Conservation (phyloP, 2,888 invertebrate genomes). For the Bellardia bayeri region DNA sequence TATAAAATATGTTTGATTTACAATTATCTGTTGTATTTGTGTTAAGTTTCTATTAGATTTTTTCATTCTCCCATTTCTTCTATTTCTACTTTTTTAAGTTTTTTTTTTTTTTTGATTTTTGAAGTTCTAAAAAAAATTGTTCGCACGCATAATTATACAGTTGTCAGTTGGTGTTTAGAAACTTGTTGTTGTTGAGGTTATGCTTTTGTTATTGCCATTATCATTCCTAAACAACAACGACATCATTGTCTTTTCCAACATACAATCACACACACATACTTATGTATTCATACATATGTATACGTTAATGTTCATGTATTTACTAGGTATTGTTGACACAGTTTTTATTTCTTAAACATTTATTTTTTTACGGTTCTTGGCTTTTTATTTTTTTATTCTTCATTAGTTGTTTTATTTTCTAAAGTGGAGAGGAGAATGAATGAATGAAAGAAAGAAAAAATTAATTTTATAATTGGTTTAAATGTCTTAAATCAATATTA, state of each 20-base stretch:
- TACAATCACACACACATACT: background rate
- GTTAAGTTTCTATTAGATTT: background rate
- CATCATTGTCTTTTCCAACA: conserved; percentile 21
- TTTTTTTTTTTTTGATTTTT: conserved; percentile 15
- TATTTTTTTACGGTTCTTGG: conserved; percentile 34
- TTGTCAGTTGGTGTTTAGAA: conserved; percentile 52
- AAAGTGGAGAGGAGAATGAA: background rate
- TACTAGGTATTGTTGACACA: too few species aligned
- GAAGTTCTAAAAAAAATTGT: conserved; percentile 5
- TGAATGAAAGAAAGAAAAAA: conserved; percentile 43
- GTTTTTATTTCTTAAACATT: background rate
- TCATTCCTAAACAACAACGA: conserved; percentile 17
- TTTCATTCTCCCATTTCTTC: conserved; percentile 2
- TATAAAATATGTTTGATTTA: conserved; percentile 11
- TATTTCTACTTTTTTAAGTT: conserved; percentile 1
- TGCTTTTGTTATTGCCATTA: conserved; percentile 27
- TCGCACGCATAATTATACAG: conserved; percentile 53
- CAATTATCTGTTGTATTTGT: conserved; percentile 20
- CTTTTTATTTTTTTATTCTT: conserved; percentile 31
- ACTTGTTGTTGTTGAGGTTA: conserved; percentile 39
- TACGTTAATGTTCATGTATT: background rate
- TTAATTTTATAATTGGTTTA: conserved; percentile 64
- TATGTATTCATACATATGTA: background rate
- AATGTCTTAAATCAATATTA: conserved; percentile 59
- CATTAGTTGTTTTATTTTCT: conserved; percentile 8